Evolutionary conservation across 2,888 invertebrate genomes (phyloP).

Genomic region (Hedya salicella): DNA sequence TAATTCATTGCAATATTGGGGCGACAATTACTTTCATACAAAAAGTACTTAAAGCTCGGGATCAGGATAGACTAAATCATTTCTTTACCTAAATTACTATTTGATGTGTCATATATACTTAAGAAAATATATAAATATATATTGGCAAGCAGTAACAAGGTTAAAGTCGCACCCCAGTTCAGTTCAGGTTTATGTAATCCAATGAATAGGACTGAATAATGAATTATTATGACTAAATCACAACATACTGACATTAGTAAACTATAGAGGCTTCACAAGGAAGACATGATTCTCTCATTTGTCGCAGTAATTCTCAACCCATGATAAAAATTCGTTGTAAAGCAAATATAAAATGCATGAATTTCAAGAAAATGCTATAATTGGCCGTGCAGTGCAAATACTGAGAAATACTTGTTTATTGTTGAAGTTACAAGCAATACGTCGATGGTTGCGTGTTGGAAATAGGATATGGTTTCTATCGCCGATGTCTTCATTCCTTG

Average conservation of each 20-base stretch:
- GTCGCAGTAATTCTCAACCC: constrained; percentile 8
- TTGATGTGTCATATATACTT: not conserved
- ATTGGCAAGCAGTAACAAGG: not conserved
- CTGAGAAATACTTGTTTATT: constrained; percentile 17
- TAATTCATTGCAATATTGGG: not conserved
- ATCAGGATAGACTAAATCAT: not conserved
- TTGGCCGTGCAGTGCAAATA: constrained; percentile 18
- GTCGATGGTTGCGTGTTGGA: constrained; percentile 18
- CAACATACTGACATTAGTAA: constrained; percentile 2
- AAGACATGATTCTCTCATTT: constrained; percentile 36
- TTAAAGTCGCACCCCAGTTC: not conserved
- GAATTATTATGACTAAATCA: constrained; percentile 14
- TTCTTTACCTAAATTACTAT: not conserved
- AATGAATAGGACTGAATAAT: not conserved
- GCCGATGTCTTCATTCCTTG: constrained; percentile 59
- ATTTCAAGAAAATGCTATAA: constrained; percentile 12
- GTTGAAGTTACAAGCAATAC: constrained; percentile 11
- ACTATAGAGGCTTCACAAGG: constrained; percentile 9
- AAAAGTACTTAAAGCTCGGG: not conserved
- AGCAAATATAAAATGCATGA: constrained; percentile 29
- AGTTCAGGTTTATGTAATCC: not conserved
- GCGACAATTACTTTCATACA: no score
- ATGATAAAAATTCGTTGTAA: constrained; percentile 21
- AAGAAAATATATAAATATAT: not conserved
- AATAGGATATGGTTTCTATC: constrained; percentile 33